These are phyloP conservation scores for Zelleria hepariella DNA, from an alignment of 2,888 invertebrate species.

Conservation along the genomic window DNA sequence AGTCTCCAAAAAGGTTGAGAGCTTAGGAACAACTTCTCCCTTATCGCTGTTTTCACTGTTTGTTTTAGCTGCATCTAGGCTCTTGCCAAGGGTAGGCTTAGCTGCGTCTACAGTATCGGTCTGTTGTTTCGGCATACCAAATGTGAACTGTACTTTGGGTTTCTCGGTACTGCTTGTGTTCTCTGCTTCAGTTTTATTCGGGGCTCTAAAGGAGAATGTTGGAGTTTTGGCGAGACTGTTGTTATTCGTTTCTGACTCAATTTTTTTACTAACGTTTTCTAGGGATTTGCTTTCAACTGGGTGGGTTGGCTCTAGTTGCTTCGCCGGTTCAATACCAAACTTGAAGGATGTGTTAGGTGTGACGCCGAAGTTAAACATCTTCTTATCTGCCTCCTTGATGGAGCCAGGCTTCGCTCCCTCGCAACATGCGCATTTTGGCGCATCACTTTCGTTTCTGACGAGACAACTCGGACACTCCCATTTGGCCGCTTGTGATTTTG, in stretches of 20 bases:
- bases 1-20: neutral
- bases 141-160: slow-evolving; percentile 27
- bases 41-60: neutral
- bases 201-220: slow-evolving; percentile 30
- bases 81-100: neutral
- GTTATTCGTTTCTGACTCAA: slow-evolving; percentile 45
- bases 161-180: slow-evolving; percentile 14
- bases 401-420: slow-evolving; percentile 28
- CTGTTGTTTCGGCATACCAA: slow-evolving; percentile 35
- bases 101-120: neutral
- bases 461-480: slow-evolving; percentile 54
- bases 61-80: neutral
- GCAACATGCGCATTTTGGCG: slow-evolving; percentile 42
- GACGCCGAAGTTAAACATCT: slow-evolving; percentile 38
- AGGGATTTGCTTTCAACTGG: slow-evolving; percentile 20
- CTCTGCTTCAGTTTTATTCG: slow-evolving; percentile 21
- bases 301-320: slow-evolving; percentile 10
- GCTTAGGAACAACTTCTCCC: slow-evolving; percentile 2
- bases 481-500: slow-evolving; percentile 25
- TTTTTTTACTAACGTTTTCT: slow-evolving; percentile 14
- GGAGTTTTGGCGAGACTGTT: slow-evolving; percentile 37
- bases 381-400: slow-evolving; percentile 16
- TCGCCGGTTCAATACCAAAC: slow-evolving; percentile 41
- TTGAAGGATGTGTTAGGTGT: slow-evolving; percentile 33
- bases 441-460: slow-evolving; percentile 37